phyloP scores from a whole-genome alignment of 2,888 invertebrate species.

The Agrochola litura region DNA sequence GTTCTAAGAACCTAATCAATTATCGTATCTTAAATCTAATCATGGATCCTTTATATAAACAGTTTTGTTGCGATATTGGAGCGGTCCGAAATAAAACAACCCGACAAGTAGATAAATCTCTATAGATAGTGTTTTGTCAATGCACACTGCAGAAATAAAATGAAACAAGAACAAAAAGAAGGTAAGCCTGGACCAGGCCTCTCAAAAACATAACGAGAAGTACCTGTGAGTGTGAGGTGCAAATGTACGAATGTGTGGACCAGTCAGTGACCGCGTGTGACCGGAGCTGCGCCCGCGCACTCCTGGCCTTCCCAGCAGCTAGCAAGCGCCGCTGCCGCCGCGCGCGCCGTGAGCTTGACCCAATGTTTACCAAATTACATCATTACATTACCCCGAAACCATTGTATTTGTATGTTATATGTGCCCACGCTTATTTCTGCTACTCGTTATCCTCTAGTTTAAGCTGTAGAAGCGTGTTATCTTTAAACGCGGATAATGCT shows the following conservation, averaged over 20 bases:
- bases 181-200: neutral
- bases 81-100: slow-evolving; percentile 21
- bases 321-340: slow-evolving; percentile 4
- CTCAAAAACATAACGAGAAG: slow-evolving; percentile 6
- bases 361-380: slow-evolving; percentile 45
- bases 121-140: slow-evolving; percentile 11
- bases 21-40: slow-evolving; percentile 40
- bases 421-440: neutral
- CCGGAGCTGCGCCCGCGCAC: slow-evolving; percentile 45
- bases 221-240: slow-evolving; percentile 6
- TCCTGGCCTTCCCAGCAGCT: slow-evolving; percentile 47
- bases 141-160: slow-evolving; percentile 10
- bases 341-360: slow-evolving; percentile 42
- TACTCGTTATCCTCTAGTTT: slow-evolving; percentile 30
- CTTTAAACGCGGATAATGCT: slow-evolving; percentile 32
- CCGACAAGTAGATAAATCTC: slow-evolving; percentile 28
- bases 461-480: slow-evolving; percentile 29
- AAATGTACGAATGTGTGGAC: slow-evolving; percentile 54
- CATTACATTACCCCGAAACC: slow-evolving; percentile 36
- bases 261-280: slow-evolving; percentile 68
- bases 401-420: slow-evolving; percentile 14
- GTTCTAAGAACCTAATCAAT: slow-evolving; percentile 30
- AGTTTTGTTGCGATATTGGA: slow-evolving; percentile 16
- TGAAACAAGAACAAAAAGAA: neutral
- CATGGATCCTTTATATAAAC: slow-evolving; percentile 32